Base-by-base conservation (phyloP, 2,113 vertebrate species). In the Formicarius rufipectus region DNA sequence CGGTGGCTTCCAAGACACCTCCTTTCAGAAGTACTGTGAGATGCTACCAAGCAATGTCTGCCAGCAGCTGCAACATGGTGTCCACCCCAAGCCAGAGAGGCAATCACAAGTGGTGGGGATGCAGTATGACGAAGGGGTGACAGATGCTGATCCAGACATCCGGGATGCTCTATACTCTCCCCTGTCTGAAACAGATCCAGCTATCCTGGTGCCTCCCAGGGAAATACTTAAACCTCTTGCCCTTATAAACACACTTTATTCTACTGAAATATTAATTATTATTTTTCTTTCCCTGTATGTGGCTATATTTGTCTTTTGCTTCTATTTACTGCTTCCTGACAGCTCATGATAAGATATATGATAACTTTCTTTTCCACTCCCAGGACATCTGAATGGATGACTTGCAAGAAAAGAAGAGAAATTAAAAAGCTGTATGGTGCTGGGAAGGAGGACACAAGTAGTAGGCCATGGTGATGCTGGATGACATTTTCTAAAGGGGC, bases 221-320 rank as follows among this genome's bases (percentile, higher is more conserved):
- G 10, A 44, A 49, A 22, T 18, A n/a, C 9, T 37, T 68, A 6
- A 53, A 45, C 7, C 42, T 9, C 5, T 1, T 85, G 42, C 35
- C 71, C 56, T 83, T 95, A 87, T 12, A 64, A 74, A 96, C 44
- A 74, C 62, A 81, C 17, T 93, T 95, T n/a, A 81, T 83, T 77
- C 83, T 42, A 44, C 63, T 95, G 87, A 97, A 97, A 91, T 85
- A 97, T 88, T 96, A 97, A 91, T 97, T 95, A 95, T 58, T 27
- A 79, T 92, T 94, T 96, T 96, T 79, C 72, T 53, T 92, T 67
- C 42, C 55, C 79, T 74, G 42, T 62, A 56, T 76, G 59, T 50
- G 49, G 35, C 42, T 82, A 69, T 52, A 94, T 97, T 96, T 94
- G 55, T 96, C 75, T 96, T 95, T 76, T 77, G 58, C 55, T 68